Percentiles rank a stretch among this genome's conserved stretches.
These are phyloP conservation scores for Condylura cristata DNA, from an alignment of 2,113 vertebrate genomes.

Conservation along the genomic window DNA sequence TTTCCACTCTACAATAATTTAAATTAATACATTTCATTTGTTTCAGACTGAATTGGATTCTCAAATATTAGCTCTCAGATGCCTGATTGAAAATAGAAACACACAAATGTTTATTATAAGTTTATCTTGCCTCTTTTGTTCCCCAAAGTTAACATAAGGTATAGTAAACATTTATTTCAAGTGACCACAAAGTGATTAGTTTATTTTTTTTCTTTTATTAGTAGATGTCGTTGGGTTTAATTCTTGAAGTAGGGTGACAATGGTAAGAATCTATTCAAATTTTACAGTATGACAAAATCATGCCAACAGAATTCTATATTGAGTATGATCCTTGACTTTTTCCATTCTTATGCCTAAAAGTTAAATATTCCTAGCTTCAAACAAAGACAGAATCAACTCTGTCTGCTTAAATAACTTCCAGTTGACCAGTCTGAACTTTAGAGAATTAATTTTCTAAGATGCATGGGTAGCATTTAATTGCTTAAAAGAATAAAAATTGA, in stretches of 20 bases:
- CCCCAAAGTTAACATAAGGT: not conserved
- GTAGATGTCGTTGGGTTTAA: not conserved
- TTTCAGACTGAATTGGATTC: not conserved
- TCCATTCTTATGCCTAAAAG: not conserved
- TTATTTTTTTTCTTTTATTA: not conserved
- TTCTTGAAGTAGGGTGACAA: not conserved
- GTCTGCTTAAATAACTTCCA: conserved; percentile 21
- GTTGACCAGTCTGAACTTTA: not conserved
- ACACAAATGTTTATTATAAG: not conserved
- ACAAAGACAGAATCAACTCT: not conserved
- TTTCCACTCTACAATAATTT: not conserved
- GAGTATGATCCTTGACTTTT: not conserved
- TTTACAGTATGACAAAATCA: not conserved
- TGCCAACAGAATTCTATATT: not conserved
- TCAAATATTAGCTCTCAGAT: not conserved
- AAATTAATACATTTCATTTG: not conserved
- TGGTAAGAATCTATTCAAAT: not conserved
- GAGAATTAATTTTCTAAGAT: not conserved
- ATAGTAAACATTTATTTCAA: not conserved
- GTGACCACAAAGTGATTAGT: not conserved
- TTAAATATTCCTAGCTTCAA: not conserved
- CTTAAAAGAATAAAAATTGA: not conserved
- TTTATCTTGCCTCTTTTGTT: not conserved
- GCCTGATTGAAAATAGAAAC: not conserved
- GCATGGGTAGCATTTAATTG: not conserved